A percentile compares a stretch with the other conserved stretches of the same genome.
These are phyloP conservation scores for Mythimna pallens DNA, from an alignment of 2,888 invertebrate species.

Conservation along the genomic window DNA sequence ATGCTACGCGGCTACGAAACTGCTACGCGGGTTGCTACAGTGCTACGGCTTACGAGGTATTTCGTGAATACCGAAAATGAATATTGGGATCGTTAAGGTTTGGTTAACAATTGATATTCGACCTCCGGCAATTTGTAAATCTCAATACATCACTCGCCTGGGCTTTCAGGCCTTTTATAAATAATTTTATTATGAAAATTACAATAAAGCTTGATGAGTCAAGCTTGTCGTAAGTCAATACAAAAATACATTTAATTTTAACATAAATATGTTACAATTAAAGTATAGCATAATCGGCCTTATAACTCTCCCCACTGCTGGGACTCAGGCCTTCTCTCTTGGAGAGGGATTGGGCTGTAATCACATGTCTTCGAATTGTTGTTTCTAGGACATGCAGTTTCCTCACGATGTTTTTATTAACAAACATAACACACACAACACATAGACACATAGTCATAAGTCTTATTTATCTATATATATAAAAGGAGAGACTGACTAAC, in stretches of 20 bases:
- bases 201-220: background rate
- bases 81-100: slow-evolving; percentile 56
- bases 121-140: slow-evolving; percentile 10
- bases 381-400: too few species aligned
- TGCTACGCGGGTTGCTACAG: slow-evolving; percentile 41
- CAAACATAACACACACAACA: too few species aligned
- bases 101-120: slow-evolving; percentile 30
- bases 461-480: too few species aligned
- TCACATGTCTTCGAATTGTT: too few species aligned
- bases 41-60: slow-evolving; percentile 67
- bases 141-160: slow-evolving; percentile 5
- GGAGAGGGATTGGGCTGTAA: too few species aligned
- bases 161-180: background rate
- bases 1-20: slow-evolving; percentile 63
- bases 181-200: background rate
- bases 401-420: too few species aligned
- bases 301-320: too few species aligned
- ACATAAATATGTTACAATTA: background rate
- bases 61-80: slow-evolving; percentile 62
- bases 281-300: background rate
- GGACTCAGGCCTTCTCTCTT: too few species aligned
- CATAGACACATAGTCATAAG: too few species aligned
- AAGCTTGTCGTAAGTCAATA: background rate
- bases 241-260: background rate
- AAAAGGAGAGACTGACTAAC: too few species aligned